Evolutionary conservation across 2,113 vertebrate species (phyloP).

Genomic region (Micromys minutus): DNA sequence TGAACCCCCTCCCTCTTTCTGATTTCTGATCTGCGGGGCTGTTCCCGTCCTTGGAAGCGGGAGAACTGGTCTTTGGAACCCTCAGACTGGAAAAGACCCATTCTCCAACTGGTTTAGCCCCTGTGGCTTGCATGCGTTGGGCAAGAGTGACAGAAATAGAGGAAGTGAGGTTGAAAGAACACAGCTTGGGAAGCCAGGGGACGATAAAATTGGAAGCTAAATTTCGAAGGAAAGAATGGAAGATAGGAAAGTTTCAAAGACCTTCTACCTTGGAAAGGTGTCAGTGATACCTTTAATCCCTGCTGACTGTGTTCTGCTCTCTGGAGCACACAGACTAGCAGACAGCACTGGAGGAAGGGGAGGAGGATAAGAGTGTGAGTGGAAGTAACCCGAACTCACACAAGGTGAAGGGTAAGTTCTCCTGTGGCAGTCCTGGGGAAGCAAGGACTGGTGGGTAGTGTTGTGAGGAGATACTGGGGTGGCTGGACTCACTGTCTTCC

Average conservation of each 20-base stretch:
- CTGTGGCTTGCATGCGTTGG: neutral
- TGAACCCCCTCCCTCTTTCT: neutral
- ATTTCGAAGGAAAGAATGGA: neutral
- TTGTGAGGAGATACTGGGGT: neutral
- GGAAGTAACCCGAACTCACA: neutral
- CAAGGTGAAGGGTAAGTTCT: slow-evolving; percentile 58
- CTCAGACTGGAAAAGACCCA: neutral
- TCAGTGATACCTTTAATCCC: neutral
- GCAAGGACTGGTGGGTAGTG: slow-evolving; percentile 22
- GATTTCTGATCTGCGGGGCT: neutral
- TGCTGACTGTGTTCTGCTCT: neutral
- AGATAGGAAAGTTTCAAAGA: neutral
- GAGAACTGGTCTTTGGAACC: neutral
- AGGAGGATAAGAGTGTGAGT: slow-evolving; percentile 3
- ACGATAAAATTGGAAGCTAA: neutral
- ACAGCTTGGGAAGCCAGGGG: neutral
- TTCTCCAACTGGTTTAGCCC: neutral
- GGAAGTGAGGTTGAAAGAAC: neutral
- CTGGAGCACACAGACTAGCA: neutral
- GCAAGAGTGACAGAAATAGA: neutral
- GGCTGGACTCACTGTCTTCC: neutral
- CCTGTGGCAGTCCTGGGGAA: neutral
- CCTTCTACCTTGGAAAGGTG: neutral
- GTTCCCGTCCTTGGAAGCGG: too few relatives aligned
- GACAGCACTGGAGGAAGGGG: neutral